Base-by-base conservation (phyloP, 1,140 invertebrate species). In the Epicauta chinensis region DNA sequence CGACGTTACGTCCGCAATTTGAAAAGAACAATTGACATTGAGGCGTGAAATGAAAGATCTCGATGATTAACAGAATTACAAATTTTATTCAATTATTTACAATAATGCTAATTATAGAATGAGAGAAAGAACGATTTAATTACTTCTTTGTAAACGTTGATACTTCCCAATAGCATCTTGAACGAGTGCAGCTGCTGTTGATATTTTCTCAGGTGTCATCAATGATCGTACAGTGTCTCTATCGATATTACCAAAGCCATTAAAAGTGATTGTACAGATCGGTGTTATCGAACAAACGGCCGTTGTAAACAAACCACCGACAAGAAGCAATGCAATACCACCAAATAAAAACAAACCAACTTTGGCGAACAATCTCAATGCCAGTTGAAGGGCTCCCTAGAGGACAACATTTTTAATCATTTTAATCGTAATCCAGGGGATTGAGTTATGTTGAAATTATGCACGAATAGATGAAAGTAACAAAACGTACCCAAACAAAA, bases 141-240 rank as follows among this genome's bases (percentile, higher is more conserved):
- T 43, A 15, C 1, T 15, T 39, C 62, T 68, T 51, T 81, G 76
- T 38, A 81, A 67, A 34, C 74, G 69, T 30, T 78, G 71, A 63
- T 84, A 86, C 62, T 82, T 84, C 14, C 77, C 74, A 45, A 86
- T 74, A 12, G 83, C 83, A 13, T 74, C 76, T 46, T 77, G 75
- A 1, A 86, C 77, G 12, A 84, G 75, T 12, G 76, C 71, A 0
- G 80, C 76, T 0, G 81, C 77, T 3, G 75, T 68, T n/a, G 78
- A 75, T 6, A 86, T 74, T 15, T 75, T 73, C 23, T 78, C 76
- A 5, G 75, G 73, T 1, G 70, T 75, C 47, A 77, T 71, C 0
- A 75, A 64, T 0, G 76, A 62, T 29, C 72, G 55, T 38, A 74
- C 63, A 14, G 66, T 65, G 16, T 70, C 67, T 34, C 67, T 64